phyloP scores from a whole-genome alignment of 2,888 invertebrate genomes.

The Philonicus albiceps region DNA sequence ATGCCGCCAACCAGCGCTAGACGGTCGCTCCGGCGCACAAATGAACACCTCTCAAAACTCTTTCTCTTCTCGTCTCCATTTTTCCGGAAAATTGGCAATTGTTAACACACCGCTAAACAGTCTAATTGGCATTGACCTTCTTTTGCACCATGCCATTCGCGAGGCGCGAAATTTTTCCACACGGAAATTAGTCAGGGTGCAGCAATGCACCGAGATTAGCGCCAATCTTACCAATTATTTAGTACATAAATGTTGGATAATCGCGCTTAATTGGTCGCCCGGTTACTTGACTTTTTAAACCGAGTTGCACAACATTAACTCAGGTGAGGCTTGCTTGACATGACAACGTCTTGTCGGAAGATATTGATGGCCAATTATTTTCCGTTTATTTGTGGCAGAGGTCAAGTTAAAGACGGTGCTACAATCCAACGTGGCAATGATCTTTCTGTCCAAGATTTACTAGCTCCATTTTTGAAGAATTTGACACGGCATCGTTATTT shows the following conservation, averaged over 20 bases:
- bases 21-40: neutral
- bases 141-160: neutral
- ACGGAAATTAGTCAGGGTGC: neutral
- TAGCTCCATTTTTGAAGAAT: neutral
- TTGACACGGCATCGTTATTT: neutral
- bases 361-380: neutral
- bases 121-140: constrained; percentile 10
- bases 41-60: neutral
- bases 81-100: neutral
- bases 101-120: constrained; percentile 15
- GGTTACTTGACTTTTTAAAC: neutral
- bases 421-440: neutral
- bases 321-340: neutral
- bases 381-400: neutral
- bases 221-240: neutral
- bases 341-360: neutral
- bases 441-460: neutral
- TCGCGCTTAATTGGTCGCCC: neutral
- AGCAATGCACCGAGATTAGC: neutral
- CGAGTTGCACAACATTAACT: neutral
- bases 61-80: neutral
- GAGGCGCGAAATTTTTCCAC: neutral
- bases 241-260: neutral
- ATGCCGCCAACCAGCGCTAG: neutral
- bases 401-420: neutral